phyloP scores from a whole-genome alignment of 2,797 vertebrate genomes.

The Tadarida brasiliensis region DNA sequence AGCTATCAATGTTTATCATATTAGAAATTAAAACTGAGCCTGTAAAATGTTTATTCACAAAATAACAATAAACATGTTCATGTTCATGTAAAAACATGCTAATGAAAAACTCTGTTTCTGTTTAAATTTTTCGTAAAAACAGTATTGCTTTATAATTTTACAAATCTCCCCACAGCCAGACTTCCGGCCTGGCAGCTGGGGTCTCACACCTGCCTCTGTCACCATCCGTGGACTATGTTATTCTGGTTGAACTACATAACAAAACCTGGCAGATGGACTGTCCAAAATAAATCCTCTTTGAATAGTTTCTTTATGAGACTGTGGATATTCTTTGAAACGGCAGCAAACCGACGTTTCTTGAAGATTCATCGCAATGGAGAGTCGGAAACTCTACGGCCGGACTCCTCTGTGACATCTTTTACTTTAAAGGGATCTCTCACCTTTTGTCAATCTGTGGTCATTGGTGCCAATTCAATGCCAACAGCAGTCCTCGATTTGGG shows the following conservation, averaged over 20 bases:
- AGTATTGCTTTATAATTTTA: fast-evolving
- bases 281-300: no score
- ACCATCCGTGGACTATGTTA: fast-evolving
- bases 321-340: background rate
- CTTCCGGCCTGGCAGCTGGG: fast-evolving
- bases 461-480: background rate
- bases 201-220: fast-evolving
- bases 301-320: fast-evolving
- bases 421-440: fast-evolving
- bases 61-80: background rate
- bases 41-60: background rate
- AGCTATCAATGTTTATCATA: no score
- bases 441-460: background rate
- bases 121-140: background rate
- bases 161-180: background rate
- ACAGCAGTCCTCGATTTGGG: fast-evolving
- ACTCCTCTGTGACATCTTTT: no score
- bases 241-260: background rate
- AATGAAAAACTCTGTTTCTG: background rate
- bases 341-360: background rate
- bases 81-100: background rate
- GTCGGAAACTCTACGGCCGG: fast-evolving
- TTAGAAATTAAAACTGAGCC: no score
- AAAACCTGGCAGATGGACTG: background rate
- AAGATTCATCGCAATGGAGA: background rate